phyloP scores from a whole-genome alignment of 1,140 invertebrate genomes.

The Drosophila malerkotliana region DNA sequence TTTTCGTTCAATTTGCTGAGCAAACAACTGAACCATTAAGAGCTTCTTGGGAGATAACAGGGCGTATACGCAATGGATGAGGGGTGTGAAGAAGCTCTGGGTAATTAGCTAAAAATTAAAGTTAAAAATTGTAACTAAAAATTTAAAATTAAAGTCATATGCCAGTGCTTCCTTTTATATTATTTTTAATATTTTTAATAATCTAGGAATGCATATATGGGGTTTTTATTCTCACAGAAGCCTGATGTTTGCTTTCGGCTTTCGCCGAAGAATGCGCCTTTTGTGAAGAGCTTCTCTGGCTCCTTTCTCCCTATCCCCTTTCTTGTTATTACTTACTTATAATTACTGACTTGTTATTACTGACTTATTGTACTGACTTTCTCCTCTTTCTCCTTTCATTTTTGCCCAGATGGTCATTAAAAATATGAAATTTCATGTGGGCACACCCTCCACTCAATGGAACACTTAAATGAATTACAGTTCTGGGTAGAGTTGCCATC shows the following conservation, averaged over 20 bases:
- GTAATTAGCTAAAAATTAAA: conserved; percentile 40
- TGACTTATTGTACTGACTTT: conserved; percentile 47
- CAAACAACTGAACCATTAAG: conserved; percentile 69
- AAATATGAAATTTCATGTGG: conserved; percentile 73
- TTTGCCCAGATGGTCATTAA: conserved; percentile 59
- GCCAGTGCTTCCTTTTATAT: not conserved
- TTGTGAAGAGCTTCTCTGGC: conserved; percentile 15
- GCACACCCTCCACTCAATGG: conserved; percentile 32
- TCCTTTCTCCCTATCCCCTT: conserved; percentile 6
- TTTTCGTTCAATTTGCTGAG: conserved; percentile 74
- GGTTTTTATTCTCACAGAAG: conserved; percentile 30
- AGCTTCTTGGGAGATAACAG: conserved; percentile 38
- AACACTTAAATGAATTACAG: conserved; percentile 73
- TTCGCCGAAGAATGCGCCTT: conserved; percentile 38
- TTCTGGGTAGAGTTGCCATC: conserved; percentile 28
- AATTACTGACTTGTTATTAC: too few relatives aligned
- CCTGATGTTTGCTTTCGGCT: conserved; percentile 44
- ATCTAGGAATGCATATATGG: conserved; percentile 45
- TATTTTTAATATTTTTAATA: conserved; percentile 10
- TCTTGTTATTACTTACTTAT: too few relatives aligned
- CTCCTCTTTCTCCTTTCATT: conserved; percentile 3
- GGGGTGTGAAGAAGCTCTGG: not conserved
- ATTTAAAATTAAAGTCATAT: not conserved
- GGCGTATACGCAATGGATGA: not conserved
- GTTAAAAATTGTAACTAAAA: conserved; percentile 31